Percentiles rank a stretch among this genome's conserved stretches.
phyloP scores from a whole-genome alignment of 2,888 invertebrate species.

The Uropetala carovei region DNA sequence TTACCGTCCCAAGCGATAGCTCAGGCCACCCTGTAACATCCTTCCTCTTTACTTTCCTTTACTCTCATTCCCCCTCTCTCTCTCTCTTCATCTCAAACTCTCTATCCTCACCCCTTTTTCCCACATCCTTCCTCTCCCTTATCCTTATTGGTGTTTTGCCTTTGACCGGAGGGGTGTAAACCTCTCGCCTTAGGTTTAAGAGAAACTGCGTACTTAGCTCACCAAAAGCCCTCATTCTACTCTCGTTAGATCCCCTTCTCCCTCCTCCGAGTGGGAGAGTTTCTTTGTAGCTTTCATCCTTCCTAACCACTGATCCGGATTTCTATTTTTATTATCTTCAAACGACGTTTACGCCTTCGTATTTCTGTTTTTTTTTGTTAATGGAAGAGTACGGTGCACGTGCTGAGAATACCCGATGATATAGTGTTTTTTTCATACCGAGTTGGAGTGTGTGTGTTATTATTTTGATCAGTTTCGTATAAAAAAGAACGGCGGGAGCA shows the following conservation, averaged over 20 bases:
- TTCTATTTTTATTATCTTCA: not conserved
- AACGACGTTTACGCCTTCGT: not conserved
- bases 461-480: no score
- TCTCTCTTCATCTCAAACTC: not conserved
- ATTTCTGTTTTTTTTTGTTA: no score
- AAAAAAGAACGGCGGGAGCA: no score
- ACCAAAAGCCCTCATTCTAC: not conserved
- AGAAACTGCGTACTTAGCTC: not conserved
- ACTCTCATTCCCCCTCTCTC: not conserved
- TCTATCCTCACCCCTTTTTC: not conserved
- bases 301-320: not conserved
- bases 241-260: not conserved
- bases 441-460: no score
- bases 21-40: not conserved
- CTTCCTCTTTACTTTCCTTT: not conserved
- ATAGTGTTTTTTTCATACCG: no score
- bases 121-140: not conserved
- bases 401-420: no score
- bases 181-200: not conserved
- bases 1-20: not conserved
- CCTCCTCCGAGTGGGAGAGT: not conserved
- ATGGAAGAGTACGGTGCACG: no score
- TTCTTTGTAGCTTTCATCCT: not conserved
- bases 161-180: not conserved
- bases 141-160: not conserved